phyloP scores from a whole-genome alignment of 2,888 invertebrate species.

The Sipha maydis region DNA sequence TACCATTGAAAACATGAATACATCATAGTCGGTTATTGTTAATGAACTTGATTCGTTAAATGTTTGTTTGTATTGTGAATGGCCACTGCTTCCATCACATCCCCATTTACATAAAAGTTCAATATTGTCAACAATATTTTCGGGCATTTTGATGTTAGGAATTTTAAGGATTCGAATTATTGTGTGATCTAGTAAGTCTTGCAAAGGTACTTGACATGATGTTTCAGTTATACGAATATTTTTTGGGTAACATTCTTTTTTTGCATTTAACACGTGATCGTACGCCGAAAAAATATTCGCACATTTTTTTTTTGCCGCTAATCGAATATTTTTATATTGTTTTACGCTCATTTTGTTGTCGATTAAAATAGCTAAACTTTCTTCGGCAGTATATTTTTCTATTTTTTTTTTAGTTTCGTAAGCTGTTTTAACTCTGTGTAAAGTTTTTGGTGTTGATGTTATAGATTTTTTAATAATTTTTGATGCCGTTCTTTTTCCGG shows the following conservation, averaged over 20 bases:
- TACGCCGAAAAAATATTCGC: constrained; percentile 23
- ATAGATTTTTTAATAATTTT: constrained; percentile 1
- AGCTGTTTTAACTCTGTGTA: neutral
- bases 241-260: constrained; percentile 32
- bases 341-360: constrained; percentile 30
- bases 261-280: constrained; percentile 14
- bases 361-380: constrained; percentile 25
- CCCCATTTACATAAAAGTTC: too few species aligned
- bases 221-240: constrained; percentile 7
- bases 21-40: too few species aligned
- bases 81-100: too few species aligned
- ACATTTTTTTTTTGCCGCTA: constrained; percentile 1
- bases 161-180: too few species aligned
- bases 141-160: too few species aligned
- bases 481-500: neutral
- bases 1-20: too few species aligned
- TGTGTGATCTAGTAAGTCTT: too few species aligned
- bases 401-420: constrained; percentile 22
- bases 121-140: too few species aligned
- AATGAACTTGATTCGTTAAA: too few species aligned
- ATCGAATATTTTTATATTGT: constrained; percentile 28
- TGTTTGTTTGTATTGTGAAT: too few species aligned
- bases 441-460: neutral
- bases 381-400: constrained; percentile 33
- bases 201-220: too few species aligned